Percentiles rank a stretch among this genome's conserved stretches.
These are phyloP conservation scores for Onchidella celtica DNA, from an alignment of 2,888 invertebrate species.

Conservation along the genomic window DNA sequence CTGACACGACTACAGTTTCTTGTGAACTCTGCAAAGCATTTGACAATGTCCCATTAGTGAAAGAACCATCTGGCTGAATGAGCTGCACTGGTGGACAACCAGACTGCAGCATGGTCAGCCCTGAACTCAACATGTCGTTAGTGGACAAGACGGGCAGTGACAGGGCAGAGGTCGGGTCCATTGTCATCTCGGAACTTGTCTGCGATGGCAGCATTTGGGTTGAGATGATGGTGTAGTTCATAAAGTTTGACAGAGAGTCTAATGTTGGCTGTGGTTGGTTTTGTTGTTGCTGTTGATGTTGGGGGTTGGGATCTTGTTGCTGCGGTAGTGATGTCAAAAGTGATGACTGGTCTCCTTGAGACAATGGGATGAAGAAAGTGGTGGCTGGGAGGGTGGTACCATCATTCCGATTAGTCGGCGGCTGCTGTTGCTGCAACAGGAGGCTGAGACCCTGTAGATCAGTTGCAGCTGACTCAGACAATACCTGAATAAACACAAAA, in stretches of 20 bases:
- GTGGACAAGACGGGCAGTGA: slow-evolving; percentile 10
- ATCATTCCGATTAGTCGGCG: slow-evolving; percentile 4
- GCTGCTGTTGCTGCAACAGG: slow-evolving; percentile 2
- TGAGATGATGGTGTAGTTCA: slow-evolving; percentile 25
- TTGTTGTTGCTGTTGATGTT: slow-evolving; percentile 17
- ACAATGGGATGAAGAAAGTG: slow-evolving; percentile 11
- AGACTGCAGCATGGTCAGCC: neutral
- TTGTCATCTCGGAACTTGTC: neutral
- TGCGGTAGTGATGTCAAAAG: neutral
- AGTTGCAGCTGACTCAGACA: neutral
- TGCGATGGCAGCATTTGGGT: slow-evolving; percentile 4
- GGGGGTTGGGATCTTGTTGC: slow-evolving; percentile 11
- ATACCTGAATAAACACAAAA: neutral
- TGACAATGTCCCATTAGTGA: neutral
- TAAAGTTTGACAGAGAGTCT: slow-evolving; percentile 1
- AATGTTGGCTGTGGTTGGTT: neutral
- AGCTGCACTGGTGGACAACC: neutral
- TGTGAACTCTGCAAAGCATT: neutral
- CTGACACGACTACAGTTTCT: neutral
- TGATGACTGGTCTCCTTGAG: slow-evolving; percentile 15
- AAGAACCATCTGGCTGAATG: neutral
- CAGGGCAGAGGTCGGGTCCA: neutral
- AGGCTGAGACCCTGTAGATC: neutral
- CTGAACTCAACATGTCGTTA: slow-evolving; percentile 7
- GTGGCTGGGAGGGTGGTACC: neutral